Evolutionary conservation across 2,113 vertebrate species (phyloP).

Genomic region (Onychorhynchus coronatus): DNA sequence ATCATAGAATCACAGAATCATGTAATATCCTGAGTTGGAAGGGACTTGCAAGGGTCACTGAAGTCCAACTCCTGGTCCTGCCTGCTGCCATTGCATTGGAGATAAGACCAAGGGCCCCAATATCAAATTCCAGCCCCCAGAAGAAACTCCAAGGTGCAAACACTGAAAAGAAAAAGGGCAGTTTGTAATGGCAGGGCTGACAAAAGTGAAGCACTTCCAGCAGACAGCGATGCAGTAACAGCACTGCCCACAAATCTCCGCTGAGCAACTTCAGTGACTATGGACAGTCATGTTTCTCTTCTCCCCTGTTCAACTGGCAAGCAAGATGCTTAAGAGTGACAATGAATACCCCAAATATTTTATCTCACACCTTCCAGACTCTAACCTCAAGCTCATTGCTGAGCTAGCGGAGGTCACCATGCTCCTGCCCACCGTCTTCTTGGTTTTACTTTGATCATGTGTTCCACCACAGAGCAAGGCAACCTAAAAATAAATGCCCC

Average conservation of each 20-base stretch:
- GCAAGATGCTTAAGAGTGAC: neutral
- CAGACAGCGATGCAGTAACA: neutral
- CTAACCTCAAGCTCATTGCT: neutral
- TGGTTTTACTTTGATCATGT: neutral
- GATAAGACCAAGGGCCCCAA: neutral
- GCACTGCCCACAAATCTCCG: neutral
- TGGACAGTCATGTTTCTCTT: neutral
- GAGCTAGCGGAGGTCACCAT: neutral
- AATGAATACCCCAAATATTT: neutral
- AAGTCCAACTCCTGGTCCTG: neutral
- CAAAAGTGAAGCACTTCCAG: neutral
- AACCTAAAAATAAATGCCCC: conserved; percentile 25
- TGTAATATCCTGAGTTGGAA: neutral
- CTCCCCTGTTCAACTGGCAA: neutral
- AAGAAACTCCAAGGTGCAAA: neutral
- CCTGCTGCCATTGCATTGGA: neutral
- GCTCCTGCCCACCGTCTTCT: conserved; percentile 9
- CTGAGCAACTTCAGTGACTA: neutral
- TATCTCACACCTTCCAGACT: neutral
- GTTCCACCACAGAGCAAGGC: neutral
- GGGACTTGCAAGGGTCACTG: neutral
- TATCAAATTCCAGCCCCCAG: neutral
- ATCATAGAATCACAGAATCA: neutral
- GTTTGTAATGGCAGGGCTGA: neutral
- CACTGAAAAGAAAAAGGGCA: neutral